phyloP scores from a whole-genome alignment of 2,888 invertebrate genomes.

The Epinotia nisella region DNA sequence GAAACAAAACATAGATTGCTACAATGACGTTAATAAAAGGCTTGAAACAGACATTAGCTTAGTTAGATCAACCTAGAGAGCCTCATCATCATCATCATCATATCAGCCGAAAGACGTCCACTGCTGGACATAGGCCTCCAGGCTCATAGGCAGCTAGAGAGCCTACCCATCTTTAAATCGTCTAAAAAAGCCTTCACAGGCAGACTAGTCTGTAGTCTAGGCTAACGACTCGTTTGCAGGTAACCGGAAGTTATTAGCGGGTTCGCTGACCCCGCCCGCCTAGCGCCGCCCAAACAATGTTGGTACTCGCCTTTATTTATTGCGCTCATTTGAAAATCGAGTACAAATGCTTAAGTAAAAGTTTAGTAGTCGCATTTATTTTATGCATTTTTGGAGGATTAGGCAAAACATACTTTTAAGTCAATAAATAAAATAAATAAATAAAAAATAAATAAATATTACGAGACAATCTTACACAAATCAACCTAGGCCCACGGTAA shows the following conservation, averaged over 20 bases:
- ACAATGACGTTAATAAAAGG: too few relatives aligned
- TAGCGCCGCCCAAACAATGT: slow-evolving; percentile 70
- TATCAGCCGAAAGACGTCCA: background rate
- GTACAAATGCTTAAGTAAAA: slow-evolving; percentile 8
- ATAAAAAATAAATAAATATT: too few relatives aligned
- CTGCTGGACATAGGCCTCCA: too few relatives aligned
- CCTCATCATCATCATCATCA: too few relatives aligned
- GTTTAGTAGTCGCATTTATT: background rate
- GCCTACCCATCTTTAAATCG: background rate
- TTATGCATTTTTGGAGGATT: background rate
- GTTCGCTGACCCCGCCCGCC: slow-evolving; percentile 68
- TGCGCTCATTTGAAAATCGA: slow-evolving; percentile 37
- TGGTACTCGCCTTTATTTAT: slow-evolving; percentile 53
- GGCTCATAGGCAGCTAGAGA: too few relatives aligned
- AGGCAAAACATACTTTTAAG: background rate
- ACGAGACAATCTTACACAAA: too few relatives aligned
- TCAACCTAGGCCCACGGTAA: too few relatives aligned
- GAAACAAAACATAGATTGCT: too few relatives aligned
- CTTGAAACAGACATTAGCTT: too few relatives aligned
- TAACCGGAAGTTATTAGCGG: slow-evolving; percentile 81
- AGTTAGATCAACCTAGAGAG: too few relatives aligned
- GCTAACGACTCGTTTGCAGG: slow-evolving; percentile 71
- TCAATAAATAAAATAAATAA: too few relatives aligned
- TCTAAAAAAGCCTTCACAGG: background rate
- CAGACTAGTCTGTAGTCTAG: slow-evolving; percentile 51